Base-by-base conservation (phyloP, 2,113 vertebrate species). In the Antigone vipio region DNA sequence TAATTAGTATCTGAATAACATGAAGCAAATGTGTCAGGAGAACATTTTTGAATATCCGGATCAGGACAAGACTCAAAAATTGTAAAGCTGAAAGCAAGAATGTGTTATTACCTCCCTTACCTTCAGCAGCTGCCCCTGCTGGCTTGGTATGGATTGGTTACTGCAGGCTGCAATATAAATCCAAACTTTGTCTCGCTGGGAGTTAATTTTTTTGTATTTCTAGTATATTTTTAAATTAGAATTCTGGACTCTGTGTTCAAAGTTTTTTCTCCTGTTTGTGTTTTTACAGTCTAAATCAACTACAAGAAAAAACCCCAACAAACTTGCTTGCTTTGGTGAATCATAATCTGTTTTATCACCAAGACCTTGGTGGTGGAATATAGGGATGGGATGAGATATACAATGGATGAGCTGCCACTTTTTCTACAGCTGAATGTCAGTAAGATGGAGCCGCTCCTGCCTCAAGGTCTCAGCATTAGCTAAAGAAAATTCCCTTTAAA, bases 401-500 rank as follows among this genome's bases (percentile, higher is more conserved):
- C 92, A 89, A 68, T 34, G 58, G 42, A 95, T 93, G 87, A 95
- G 56, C 94, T 97, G 94, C 69, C 86, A 68, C 66, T 12, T 93
- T 84, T 80, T 85, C 81, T 88, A 42, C 52, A 74, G 80, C 85
- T 81, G 87, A 96, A 88, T 49, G 38, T 90, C 93, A 85, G 53
- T 38, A 63, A 97, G 87, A 97, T 13, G 50, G 90, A 96, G 71
- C 87, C 85, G 77, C 95, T 93, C 82, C 60, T 92, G 76, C 84
- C 40, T 87, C 67, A 78, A 80, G 91, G 89, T 91, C 91, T 94
- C 96, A 96, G 84, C 89, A 93, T 92, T 72, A 83, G 56, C 47
- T 94, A 53, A 80, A 84, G 56, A 59, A 83, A 93, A 84, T 95
- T 95, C 89, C 86, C 60, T 95, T 88, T 95, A 95, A 97, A 96